Base-by-base conservation (phyloP, 1,140 invertebrate genomes). In the Zophobas atratus region DNA sequence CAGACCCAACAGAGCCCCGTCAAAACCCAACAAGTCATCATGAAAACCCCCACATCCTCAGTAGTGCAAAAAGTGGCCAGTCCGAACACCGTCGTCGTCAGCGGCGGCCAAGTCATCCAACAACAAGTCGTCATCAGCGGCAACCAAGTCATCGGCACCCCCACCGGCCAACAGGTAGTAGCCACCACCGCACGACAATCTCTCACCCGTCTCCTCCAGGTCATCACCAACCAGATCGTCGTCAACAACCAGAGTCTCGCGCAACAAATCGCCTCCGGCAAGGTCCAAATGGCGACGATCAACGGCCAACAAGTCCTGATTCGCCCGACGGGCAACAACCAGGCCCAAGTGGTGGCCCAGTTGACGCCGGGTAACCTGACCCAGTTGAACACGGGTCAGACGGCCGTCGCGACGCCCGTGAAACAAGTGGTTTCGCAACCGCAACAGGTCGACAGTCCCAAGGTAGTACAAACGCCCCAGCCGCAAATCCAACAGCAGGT, bases 271-370 rank as follows among this genome's bases (percentile, higher is more conserved):
- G 93, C 93, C 0, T 89, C 92, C 34, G 94, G 94, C 4, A 95
- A 94, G 85, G 90, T 95, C 1, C 93, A 95, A 83, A 86, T 96
- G n/a, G 93, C 94, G 1, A 94, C 93, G 2, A 92, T 95, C 3
- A 93, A 94, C 82, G 94, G 94, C 0, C 95, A 96, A 80, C 94
- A 96, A 86, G 94, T 96, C 8, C 84, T 90, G 48, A 94, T 96
- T 36, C 88, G 93, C 67, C 90, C 92, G 2, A 90, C 93, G 6
- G 93, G 93, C 6, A 93, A 93, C 82, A 92, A 92, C 84, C 91
- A 92, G 79, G 91, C 90, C 8, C 92, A 94, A 84, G 91, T 94
- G 46, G 91, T 92, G 0, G 91, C 91, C 1, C 91, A 92, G 79
- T 89, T 92, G 35, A 89, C 88, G n/a, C 86, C 88, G n/a, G 82